phyloP scores from a whole-genome alignment of 2,797 vertebrate genomes.

The Trachops cirrhosus region DNA sequence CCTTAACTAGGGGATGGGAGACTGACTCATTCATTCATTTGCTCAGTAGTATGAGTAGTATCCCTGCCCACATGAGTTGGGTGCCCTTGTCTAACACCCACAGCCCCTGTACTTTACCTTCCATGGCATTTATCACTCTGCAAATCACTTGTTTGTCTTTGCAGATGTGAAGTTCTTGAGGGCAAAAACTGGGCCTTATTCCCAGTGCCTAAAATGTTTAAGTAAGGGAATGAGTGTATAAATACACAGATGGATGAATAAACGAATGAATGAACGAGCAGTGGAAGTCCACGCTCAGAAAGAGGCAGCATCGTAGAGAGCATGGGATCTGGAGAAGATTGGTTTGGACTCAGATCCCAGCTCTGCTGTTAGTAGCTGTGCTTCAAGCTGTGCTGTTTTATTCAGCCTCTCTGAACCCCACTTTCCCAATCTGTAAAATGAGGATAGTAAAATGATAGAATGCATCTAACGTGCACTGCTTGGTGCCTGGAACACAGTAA shows the following conservation, averaged over 20 bases:
- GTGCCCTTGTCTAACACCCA: neutral
- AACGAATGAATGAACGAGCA: neutral
- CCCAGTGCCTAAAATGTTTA: neutral
- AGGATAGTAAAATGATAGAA: neutral
- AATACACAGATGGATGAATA: neutral
- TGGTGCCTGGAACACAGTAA: neutral
- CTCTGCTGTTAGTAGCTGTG: neutral
- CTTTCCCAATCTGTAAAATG: neutral
- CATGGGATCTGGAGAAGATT: neutral
- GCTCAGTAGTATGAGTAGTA: neutral
- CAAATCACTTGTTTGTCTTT: neutral
- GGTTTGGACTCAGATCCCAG: neutral
- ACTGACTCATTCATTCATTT: neutral
- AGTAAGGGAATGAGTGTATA: neutral
- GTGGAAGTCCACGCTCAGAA: neutral
- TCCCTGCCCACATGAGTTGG: neutral
- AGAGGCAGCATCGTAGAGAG: neutral
- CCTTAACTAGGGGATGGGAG: neutral
- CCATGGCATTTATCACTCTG: neutral
- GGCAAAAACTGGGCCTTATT: neutral
- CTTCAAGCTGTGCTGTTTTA: neutral
- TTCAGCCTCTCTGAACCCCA: neutral
- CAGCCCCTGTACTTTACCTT: neutral
- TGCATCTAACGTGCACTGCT: neutral
- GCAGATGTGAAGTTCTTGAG: neutral